Evolutionary conservation across 2,888 invertebrate genomes (phyloP), one percentile per base, ranked within the genome.

Genomic region (Pachliopta kotzebuea): DNA sequence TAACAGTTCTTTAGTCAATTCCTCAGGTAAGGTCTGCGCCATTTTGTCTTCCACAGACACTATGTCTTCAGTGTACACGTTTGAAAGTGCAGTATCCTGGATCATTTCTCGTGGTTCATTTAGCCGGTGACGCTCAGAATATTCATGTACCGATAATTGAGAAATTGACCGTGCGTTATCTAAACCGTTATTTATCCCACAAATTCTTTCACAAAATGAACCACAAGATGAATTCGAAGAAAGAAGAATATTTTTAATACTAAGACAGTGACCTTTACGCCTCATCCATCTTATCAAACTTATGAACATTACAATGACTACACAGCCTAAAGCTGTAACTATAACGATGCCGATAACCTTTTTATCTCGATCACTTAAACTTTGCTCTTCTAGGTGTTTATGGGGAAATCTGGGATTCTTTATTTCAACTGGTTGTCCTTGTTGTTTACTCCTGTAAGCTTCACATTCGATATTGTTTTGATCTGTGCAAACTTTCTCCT

Each of bases 11-110:
- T 94, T 94, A 0, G 96, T 95, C 56, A 96, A 78, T 78, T 96
- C 95, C 77, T 95, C 95, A 0, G 96, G 96, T 59, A 96, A 85
- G 0, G 96, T 96, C 78, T 95, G 95, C 1, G 94, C 94, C 31
- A 93, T 93, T 81, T 94, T 94, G 74, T 95, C 93, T 71, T 93
- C 94, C 42, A 87, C 86, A 23, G 85, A 86, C 8, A 81, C 72
- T 9, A 70, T 67, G 60, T 79, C 78, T 49, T 84, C 78, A 0
- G 70, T 80, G 80, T 64, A 85, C 70, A 45, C 69, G 69, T 80
- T 72, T 69, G 90, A 72, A 71, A 92, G 62, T 31, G 72, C 73
- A 0, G 86, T 76, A 72, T 88, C 89, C 70, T 85, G 85, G 21
- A 82, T 70, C 11, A 78, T 70, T 23, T 87, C 89, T 57, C 93